Conservation (phyloP, 1,140 invertebrate genomes). For the Hyposmocoma kahamanoa region DNA sequence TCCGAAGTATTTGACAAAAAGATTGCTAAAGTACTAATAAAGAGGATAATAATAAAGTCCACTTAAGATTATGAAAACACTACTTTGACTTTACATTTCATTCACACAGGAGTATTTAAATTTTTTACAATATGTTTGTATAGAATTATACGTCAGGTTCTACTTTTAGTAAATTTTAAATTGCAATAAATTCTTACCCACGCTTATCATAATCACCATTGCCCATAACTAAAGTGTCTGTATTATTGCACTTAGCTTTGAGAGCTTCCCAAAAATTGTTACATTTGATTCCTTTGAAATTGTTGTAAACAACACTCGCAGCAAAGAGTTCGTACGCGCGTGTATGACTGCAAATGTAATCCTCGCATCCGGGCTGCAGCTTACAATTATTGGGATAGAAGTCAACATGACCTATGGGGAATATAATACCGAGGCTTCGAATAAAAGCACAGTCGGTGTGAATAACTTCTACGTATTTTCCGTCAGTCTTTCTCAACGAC, state of each 20-base stretch:
- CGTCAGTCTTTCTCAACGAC: constrained; percentile 73
- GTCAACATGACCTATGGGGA: constrained; percentile 58
- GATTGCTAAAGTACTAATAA: too few species aligned
- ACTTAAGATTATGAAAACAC: too few species aligned
- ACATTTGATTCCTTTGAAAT: constrained; percentile 58
- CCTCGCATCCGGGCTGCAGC: constrained; percentile 78
- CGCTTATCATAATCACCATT: constrained; percentile 19
- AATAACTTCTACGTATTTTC: constrained; percentile 75
- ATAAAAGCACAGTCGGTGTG: constrained; percentile 73
- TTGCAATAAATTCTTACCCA: constrained; percentile 21
- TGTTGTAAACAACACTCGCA: constrained; percentile 67
- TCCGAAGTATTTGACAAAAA: too few species aligned
- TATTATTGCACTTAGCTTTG: constrained; percentile 29
- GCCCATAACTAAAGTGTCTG: constrained; percentile 31
- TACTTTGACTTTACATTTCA: too few species aligned
- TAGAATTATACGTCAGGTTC: neutral
- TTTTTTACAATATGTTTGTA: too few species aligned
- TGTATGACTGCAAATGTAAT: constrained; percentile 64
- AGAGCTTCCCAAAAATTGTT: constrained; percentile 25
- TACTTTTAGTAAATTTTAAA: too few species aligned
- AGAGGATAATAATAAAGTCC: too few species aligned
- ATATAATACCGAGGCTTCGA: constrained; percentile 52
- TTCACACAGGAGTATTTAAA: too few species aligned
- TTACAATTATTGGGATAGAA: constrained; percentile 76
- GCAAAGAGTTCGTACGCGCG: constrained; percentile 71